Conservation (phyloP, 1,140 invertebrate species). For the Neuroterus valhalla region DNA sequence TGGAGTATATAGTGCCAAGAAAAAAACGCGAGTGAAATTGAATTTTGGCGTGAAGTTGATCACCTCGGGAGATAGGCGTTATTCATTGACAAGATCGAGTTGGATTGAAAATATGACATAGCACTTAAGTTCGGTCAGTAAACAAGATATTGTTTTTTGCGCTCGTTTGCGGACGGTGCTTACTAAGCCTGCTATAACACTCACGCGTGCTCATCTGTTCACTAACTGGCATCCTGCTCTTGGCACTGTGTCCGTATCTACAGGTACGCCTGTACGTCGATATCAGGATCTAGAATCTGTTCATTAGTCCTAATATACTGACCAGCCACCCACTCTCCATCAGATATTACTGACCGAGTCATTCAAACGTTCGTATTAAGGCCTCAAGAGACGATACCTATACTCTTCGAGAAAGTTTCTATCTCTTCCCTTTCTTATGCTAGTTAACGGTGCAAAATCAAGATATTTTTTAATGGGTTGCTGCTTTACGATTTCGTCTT, state of each 20-base stretch:
- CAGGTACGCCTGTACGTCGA: constrained; percentile 39
- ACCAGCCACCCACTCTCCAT: constrained; percentile 60
- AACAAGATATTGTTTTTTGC: constrained; percentile 42
- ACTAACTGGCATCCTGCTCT: constrained; percentile 50
- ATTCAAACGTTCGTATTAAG: constrained; percentile 54
- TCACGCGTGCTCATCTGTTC: constrained; percentile 44
- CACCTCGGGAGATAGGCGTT: neutral
- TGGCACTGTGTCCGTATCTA: constrained; percentile 46
- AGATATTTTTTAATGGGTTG: neutral
- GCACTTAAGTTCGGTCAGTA: constrained; percentile 40
- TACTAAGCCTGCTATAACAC: neutral
- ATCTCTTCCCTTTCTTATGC: constrained; percentile 1
- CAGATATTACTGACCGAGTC: constrained; percentile 59
- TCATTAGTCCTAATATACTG: constrained; percentile 70
- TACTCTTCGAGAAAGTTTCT: constrained; percentile 20
- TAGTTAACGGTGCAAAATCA: constrained; percentile 24
- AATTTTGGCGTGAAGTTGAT: constrained; percentile 21
- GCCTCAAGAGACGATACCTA: constrained; percentile 42
- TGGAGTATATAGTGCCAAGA: neutral
- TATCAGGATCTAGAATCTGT: constrained; percentile 65
- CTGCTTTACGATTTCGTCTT: constrained; percentile 28
- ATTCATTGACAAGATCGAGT: neutral
- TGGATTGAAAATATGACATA: constrained; percentile 49
- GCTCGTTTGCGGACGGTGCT: constrained; percentile 30
- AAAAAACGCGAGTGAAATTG: neutral